Evolutionary conservation across 2,113 vertebrate species (phyloP).

Genomic region (Tursiops truncatus): DNA sequence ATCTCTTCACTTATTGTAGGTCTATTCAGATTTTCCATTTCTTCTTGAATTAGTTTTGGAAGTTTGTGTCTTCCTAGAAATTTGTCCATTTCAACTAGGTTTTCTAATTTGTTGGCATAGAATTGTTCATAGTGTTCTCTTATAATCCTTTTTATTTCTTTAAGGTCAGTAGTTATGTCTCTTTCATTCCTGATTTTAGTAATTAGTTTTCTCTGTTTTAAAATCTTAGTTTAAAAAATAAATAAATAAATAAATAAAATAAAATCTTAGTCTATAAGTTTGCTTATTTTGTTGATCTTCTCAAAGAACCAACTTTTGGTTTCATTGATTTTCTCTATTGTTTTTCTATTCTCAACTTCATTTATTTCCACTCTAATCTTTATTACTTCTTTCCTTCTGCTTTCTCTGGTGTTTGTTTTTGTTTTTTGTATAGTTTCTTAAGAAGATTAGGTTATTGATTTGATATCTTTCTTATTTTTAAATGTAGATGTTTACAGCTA

Average conservation of each 20-base stretch:
- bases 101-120: slow-evolving; percentile 20
- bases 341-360: neutral
- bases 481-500: neutral
- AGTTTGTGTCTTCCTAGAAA: slow-evolving; percentile 14
- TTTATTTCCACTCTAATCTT: neutral
- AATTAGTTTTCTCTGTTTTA: neutral
- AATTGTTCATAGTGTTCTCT: slow-evolving; percentile 35
- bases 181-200: slow-evolving; percentile 15
- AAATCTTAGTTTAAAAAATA: neutral
- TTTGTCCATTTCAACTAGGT: slow-evolving; percentile 6
- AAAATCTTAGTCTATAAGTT: neutral
- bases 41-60: neutral
- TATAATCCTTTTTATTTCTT: slow-evolving; percentile 24
- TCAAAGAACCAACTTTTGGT: neutral
- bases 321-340: neutral
- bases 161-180: neutral
- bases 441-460: slow-evolving; percentile 7
- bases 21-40: neutral
- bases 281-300: slow-evolving; percentile 2
- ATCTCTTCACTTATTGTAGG: neutral
- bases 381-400: neutral
- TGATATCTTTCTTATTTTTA: neutral
- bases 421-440: neutral
- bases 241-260: neutral
- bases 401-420: neutral